Conservation (phyloP, 2,113 vertebrate species). For the Benitochromis conjunctus region DNA sequence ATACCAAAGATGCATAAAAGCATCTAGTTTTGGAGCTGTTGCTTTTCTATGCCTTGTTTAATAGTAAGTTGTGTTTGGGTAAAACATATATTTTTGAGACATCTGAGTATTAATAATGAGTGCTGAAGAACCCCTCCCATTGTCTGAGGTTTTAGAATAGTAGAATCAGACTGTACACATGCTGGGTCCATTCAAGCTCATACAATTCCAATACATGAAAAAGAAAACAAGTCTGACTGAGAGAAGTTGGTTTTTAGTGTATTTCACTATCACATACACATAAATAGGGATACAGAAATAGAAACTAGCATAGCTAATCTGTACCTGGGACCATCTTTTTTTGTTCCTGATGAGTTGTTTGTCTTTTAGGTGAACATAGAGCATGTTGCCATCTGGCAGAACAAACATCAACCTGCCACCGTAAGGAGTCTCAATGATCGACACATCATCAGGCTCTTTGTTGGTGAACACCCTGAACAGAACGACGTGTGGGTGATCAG, state of each 20-base stretch:
- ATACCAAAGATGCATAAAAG: not conserved
- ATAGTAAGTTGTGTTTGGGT: not conserved
- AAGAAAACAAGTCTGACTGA: not conserved
- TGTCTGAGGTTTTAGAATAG: not conserved
- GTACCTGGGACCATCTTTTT: conserved; percentile 82
- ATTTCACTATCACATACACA: not conserved
- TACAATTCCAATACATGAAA: not conserved
- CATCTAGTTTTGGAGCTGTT: not conserved
- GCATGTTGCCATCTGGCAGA: conserved; percentile 77
- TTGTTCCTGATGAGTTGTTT: conserved; percentile 76
- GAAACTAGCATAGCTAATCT: not conserved
- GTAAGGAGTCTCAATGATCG: conserved; percentile 73
- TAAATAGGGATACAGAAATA: not conserved
- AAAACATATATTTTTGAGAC: not conserved
- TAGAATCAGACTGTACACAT: not conserved
- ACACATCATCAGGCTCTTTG: conserved; percentile 76
- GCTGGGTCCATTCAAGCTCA: not conserved
- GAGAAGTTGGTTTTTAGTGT: not conserved
- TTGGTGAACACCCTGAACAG: conserved; percentile 71
- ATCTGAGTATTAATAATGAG: not conserved
- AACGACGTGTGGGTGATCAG: not conserved
- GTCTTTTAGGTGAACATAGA: conserved; percentile 78
- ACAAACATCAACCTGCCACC: conserved; percentile 74
- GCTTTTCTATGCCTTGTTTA: not conserved
- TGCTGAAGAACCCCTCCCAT: not conserved